Percentiles rank a stretch among this genome's conserved stretches.
Conservation (phyloP, 2,113 vertebrate species). For the Machaerirhynchus nigripectus region DNA sequence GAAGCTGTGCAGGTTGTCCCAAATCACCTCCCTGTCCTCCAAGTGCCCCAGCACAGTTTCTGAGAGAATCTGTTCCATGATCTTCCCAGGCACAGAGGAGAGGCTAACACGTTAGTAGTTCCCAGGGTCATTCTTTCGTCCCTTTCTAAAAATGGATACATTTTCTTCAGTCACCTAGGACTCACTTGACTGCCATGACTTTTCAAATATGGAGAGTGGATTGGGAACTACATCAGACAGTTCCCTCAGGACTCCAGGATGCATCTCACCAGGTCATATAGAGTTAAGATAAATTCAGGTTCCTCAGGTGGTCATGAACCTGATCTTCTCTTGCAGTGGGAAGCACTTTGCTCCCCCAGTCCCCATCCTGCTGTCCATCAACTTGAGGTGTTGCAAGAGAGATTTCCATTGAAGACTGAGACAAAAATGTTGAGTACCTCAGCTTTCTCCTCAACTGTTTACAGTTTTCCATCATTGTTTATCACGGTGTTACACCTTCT, state of each 20-base stretch:
- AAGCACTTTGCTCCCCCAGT: not conserved
- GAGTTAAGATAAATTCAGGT: fast-evolving
- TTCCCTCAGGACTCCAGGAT: not conserved
- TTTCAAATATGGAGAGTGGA: not conserved
- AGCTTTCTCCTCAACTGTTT: not conserved
- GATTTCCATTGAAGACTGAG: not conserved
- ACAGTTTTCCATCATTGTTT: not conserved
- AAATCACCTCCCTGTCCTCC: not conserved
- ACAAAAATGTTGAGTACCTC: not conserved
- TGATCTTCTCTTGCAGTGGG: not conserved
- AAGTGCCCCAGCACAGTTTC: not conserved
- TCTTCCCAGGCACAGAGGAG: not conserved
- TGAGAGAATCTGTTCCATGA: not conserved
- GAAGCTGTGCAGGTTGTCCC: not conserved
- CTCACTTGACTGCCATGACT: not conserved
- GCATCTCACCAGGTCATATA: not conserved
- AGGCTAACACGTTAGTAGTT: not conserved
- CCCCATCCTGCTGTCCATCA: not conserved
- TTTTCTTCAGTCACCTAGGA: not conserved
- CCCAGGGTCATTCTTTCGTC: not conserved
- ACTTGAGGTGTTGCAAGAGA: not conserved
- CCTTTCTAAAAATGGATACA: not conserved
- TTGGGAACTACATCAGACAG: not conserved
- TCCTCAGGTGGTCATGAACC: not conserved
- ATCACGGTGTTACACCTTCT: not conserved